Evolutionary conservation across 2,797 vertebrate genomes (phyloP).

Genomic region (Ptychadena robeensis): DNA sequence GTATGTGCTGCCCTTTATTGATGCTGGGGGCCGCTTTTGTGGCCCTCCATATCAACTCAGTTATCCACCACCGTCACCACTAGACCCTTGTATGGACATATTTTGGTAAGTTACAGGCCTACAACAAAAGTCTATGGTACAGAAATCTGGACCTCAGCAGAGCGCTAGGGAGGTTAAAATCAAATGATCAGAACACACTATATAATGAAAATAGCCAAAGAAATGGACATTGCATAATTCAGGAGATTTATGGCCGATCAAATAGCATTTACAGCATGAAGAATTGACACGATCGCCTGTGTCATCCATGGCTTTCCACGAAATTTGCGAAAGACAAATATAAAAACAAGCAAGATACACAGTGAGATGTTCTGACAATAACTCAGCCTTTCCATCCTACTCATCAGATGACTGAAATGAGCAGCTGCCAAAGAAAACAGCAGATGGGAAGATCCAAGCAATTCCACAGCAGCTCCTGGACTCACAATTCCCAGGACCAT

Average conservation of each 20-base stretch:
- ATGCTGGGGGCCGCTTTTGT: no score
- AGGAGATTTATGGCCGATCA: background rate
- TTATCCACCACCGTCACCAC: no score
- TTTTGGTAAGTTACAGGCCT: no score
- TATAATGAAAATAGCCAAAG: background rate
- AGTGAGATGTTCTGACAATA: constrained; percentile 52
- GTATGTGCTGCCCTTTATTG: no score
- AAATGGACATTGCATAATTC: background rate
- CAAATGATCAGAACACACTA: background rate
- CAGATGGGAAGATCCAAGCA: constrained; percentile 49
- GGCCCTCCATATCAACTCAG: no score
- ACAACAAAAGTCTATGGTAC: no score
- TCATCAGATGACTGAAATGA: constrained; percentile 64
- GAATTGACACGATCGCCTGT: background rate
- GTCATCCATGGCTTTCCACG: background rate
- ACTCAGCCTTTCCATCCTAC: constrained; percentile 71
- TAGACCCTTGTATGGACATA: no score
- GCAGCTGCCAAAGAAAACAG: constrained; percentile 54
- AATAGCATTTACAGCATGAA: background rate
- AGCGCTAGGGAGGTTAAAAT: no score
- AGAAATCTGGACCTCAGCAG: no score
- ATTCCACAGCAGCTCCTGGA: constrained; percentile 15
- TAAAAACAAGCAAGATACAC: constrained; percentile 24
- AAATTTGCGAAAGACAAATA: constrained; percentile 19
- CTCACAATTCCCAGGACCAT: constrained; percentile 37